Percentiles rank a stretch among this genome's conserved stretches.
phyloP scores from a whole-genome alignment of 2,797 vertebrate genomes.

The Etheostoma nigrum region DNA sequence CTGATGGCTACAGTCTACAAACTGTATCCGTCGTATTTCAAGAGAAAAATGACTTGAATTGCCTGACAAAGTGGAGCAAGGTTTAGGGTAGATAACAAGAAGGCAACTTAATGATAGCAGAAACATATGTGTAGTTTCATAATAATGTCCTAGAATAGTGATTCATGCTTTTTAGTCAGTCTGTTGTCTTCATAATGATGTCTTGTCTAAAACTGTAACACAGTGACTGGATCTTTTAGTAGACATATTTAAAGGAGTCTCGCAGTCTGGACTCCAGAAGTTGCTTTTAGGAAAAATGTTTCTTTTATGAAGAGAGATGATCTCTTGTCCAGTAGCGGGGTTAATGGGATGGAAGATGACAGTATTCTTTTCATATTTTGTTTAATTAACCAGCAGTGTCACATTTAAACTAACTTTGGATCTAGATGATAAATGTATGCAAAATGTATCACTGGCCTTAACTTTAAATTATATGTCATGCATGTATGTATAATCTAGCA shows the following conservation, averaged over 20 bases:
- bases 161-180: conserved; percentile 27
- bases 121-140: conserved; percentile 10
- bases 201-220: conserved; percentile 27
- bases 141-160: conserved; percentile 15
- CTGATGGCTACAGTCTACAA: conserved; percentile 22
- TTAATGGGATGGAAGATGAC: background rate
- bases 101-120: background rate
- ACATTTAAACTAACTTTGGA: conserved; percentile 14
- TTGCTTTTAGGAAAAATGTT: background rate
- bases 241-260: conserved; percentile 14
- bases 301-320: background rate
- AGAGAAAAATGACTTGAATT: conserved; percentile 7
- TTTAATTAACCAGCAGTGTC: conserved; percentile 8
- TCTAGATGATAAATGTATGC: conserved; percentile 20
- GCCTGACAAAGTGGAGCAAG: background rate
- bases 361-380: conserved; percentile 16
- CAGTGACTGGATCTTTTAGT: conserved; percentile 16
- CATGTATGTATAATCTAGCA: conserved; percentile 29
- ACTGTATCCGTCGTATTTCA: conserved; percentile 27
- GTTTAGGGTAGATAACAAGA: conserved; percentile 17
- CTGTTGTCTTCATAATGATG: conserved; percentile 41
- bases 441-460: conserved; percentile 38
- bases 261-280: conserved; percentile 9
- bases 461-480: conserved; percentile 19
- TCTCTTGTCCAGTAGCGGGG: background rate